phyloP scores from a whole-genome alignment of 1,140 invertebrate genomes.

The Brachionus paranguensis region DNA sequence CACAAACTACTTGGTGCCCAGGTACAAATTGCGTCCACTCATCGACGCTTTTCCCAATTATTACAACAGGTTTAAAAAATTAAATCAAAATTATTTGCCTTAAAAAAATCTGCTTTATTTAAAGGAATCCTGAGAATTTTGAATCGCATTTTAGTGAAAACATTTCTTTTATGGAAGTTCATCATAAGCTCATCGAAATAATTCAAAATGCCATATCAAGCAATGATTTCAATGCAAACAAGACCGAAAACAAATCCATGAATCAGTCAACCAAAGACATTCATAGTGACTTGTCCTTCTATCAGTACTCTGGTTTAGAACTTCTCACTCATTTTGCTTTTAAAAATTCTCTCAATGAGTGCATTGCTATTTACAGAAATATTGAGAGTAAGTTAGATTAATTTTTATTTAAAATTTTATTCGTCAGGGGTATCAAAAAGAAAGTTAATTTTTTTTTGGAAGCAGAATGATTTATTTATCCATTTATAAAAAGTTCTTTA shows the following conservation, averaged over 20 bases:
- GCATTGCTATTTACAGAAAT: neutral
- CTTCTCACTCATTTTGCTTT: slow-evolving; percentile 17
- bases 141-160: neutral
- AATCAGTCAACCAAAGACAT: neutral
- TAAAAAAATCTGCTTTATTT: too few species aligned
- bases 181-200: slow-evolving; percentile 19
- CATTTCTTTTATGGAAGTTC: neutral
- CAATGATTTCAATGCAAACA: neutral
- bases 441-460: neutral
- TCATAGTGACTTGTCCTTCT: neutral
- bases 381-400: neutral
- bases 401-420: neutral
- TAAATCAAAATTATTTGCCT: too few species aligned
- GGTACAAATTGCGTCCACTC: slow-evolving; percentile 15
- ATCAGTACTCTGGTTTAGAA: slow-evolving; percentile 14
- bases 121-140: slow-evolving; percentile 8
- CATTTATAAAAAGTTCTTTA: too few species aligned
- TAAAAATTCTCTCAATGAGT: slow-evolving; percentile 31
- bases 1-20: slow-evolving; percentile 3
- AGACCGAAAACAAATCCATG: neutral
- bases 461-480: too few species aligned
- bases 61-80: neutral
- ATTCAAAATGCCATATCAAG: neutral
- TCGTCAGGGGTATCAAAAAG: neutral
- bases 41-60: slow-evolving; percentile 16